Base-by-base conservation (phyloP, 2,113 vertebrate genomes). In the Phycodurus eques region DNA sequence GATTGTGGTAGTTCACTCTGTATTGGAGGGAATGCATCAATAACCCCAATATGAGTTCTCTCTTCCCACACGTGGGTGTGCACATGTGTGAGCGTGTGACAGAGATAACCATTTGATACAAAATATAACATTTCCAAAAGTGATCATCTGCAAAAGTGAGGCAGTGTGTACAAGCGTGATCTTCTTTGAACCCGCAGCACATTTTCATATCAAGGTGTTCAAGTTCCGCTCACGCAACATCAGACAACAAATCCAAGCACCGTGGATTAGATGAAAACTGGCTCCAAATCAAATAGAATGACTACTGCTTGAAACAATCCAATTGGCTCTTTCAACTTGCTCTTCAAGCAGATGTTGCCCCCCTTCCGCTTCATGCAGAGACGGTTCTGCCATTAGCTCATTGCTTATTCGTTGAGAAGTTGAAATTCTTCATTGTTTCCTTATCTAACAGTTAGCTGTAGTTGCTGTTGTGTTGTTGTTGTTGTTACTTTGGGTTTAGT, bases 1-100 rank as follows among this genome's bases (percentile, higher is more conserved):
- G 69, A 87, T 88, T 49, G 73, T 75, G 73, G 44, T 85, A 80
- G 83, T 80, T 86, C 74, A 76, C 56, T 85, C 74, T 65, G 76
- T 73, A 81, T 53, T 72, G 77, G 83, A 78, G 71, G 60, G 71
- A 75, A 78, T 0, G 14, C 53, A 27, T 82, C 49, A 19, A 78
- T 83, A 77, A 82, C 74, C 76, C 83, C 79, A 80, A 64, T 70
- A 44, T 80, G 42, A 20, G 70, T 56, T 56, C 49, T 66, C 68
- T 71, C 22, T 8, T 22, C 8, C 54, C 3, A 27, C 53, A 13
- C 49, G 71, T 27, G 13, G 51, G 44, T 3, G 71, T 63, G 44
- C 35, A 35, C 54, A 33, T 65, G 66, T 33, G 27, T 39, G 59
- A 53, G 64, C 46, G 59, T 53, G 42, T 31, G 43, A 46, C 8